Evolutionary conservation across 2,797 vertebrate species (phyloP), one percentile per base, ranked within the genome.

Genomic region (Cynopterus sphinx): DNA sequence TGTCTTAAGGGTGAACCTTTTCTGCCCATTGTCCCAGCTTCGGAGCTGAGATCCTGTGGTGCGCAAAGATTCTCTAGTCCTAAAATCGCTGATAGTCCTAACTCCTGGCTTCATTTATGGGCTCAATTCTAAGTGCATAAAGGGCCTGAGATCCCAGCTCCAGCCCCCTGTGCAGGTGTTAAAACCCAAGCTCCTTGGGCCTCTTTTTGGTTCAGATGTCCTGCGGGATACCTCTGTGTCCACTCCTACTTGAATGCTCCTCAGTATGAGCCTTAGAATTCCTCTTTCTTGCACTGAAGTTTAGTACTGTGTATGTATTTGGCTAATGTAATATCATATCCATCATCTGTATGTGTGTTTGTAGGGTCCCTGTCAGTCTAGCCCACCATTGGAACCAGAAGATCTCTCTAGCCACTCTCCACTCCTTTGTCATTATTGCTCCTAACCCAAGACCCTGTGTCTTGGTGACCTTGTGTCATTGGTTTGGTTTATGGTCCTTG

Each of bases 381-480:
- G 65, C 61, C 21, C 36, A 21, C 36, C 31, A 0, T 0, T 6
- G 41, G 59, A 31, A 55, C 3, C 21, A 55, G 43, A 31, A 59
- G 70, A 36, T n/a, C n/a, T 26, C n/a, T 39, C 33, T 0, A 6
- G 74, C 28, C 59, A 26, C 1, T 1, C 24, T 63, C 36, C 1
- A 21, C 4, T 10, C 36, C 8, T 49, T 36, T 77, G 57, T 67
- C 31, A 63, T 36, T 9, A 12, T 2, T 1, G 5, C 28, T 31
- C 1, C 2, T 9, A 16, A 9, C 2, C 51, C 39, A 71, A 1
- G 11, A 10, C 21, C 19, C 46, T 24, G 31, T 0, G 0, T 7
- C 5, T 33, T 0, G 7, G 63, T 12, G 21, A 61, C 6, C 17
- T 2, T 1, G 21, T 28, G 9, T 43, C 1, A 2, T 6, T 1